These are phyloP conservation scores for Telenomus remus DNA, from an alignment of 1,140 invertebrate species.

Conservation along the genomic window DNA sequence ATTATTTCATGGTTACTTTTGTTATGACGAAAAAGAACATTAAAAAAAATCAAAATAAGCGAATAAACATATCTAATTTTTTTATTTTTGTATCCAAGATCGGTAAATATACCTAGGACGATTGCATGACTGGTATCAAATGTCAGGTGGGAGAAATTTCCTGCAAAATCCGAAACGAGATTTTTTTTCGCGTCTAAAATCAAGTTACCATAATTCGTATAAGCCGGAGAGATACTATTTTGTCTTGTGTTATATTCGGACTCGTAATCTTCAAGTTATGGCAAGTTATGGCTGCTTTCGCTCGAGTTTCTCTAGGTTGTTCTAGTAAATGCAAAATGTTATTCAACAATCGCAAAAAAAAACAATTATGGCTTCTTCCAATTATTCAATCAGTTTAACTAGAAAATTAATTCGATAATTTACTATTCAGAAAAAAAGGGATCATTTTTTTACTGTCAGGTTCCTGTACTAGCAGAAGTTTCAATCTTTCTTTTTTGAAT, in stretches of 20 bases:
- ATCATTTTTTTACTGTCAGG: no score
- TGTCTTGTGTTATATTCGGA: slow-evolving; percentile 58
- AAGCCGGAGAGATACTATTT: slow-evolving; percentile 56
- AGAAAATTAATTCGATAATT: no score
- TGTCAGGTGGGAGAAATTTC: slow-evolving; percentile 24
- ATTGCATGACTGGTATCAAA: neutral
- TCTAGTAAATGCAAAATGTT: slow-evolving; percentile 67
- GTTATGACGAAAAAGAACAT: no score
- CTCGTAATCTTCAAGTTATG: slow-evolving; percentile 60
- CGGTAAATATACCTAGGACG: no score
- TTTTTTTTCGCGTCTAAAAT: slow-evolving; percentile 33
- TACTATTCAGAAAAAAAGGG: no score
- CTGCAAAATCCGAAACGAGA: slow-evolving; percentile 30
- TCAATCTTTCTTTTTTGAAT: no score
- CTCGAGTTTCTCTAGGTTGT: slow-evolving; percentile 72
- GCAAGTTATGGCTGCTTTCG: slow-evolving; percentile 68
- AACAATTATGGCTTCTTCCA: neutral
- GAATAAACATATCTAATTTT: no score
- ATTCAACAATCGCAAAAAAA: slow-evolving; percentile 22
- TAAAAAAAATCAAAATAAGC: no score
- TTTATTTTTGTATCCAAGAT: no score
- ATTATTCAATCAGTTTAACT: no score
- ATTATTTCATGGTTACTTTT: no score
- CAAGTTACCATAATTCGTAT: slow-evolving; percentile 55
- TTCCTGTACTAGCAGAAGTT: no score